Evolutionary conservation across 1,140 invertebrate species (phyloP), one percentile per base, ranked within the genome.

Genomic region (Coelopa frigida): DNA sequence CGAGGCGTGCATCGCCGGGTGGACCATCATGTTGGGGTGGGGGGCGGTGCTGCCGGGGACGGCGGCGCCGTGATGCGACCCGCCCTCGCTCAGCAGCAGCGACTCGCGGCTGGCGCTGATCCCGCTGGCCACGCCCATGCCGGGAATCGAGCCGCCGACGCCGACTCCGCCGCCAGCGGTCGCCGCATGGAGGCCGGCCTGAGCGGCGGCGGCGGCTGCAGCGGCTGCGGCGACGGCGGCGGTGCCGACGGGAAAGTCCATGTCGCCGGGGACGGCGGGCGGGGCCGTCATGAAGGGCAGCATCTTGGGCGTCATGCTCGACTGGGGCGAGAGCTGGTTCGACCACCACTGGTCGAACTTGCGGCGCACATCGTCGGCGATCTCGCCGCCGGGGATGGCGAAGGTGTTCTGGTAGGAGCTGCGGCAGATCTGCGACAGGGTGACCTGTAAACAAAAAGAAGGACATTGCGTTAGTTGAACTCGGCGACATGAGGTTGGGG

Each of bases 271-370:
- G 15, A 60, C 56, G 14, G 59, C 48, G 1, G 65, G 48, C 11
- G 57, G 69, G 39, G 57, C 58, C 46, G 64, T 53, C 56, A 67
- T 61, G 22, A 66, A 68, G 42, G 69, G 63, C 56, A 59, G 60
- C 57, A 70, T 72, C 67, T 62, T 72, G 49, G 58, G 55, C 46
- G 60, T 50, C 65, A 75, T 61, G 22, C 58, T 50, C 11, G 64
- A 44, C 45, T 79, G 74, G 0, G 78, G 77, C 12, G 76, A 76
- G 7, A 80, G 73, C 58, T 81, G 81, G 32, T 76, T 75, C 36
- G 75, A 76, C 78, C 80, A 84, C 81, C 81, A 84, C 29, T 82
- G 78, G 51, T 88, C 85, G 61, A 89, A 88, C 60, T 85, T 85
- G 38, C 84, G 72, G 21, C 81, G 78, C 46, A 79, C 78, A 22